Percentiles rank a stretch among this genome's conserved stretches.
phyloP scores from a whole-genome alignment of 2,888 invertebrate species.

The Ramazzottius varieornatus region DNA sequence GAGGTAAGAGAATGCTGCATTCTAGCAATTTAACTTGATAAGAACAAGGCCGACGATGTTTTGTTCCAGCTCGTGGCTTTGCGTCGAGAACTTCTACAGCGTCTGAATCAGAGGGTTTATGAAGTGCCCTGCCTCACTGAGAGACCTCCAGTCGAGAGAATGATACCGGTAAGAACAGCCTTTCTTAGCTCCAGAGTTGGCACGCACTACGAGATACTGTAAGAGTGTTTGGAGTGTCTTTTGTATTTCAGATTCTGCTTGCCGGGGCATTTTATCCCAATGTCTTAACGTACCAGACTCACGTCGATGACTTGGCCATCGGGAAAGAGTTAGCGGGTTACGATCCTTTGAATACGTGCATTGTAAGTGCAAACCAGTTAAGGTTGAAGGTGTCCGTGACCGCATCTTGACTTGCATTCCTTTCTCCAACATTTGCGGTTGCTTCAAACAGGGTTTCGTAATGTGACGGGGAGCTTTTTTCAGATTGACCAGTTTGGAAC shows the following conservation, averaged over 20 bases:
- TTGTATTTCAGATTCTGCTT: not conserved
- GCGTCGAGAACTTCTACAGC: not conserved
- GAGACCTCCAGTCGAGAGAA: not conserved
- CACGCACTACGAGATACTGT: not conserved
- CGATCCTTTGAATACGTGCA: not conserved
- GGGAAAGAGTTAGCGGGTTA: not conserved
- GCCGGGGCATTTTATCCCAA: not conserved
- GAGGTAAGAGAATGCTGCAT: not conserved
- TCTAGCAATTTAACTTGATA: not conserved
- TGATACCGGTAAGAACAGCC: not conserved
- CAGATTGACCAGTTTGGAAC: not conserved
- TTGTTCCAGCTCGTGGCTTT: not conserved
- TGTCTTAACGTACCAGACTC: not conserved
- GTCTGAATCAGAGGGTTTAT: not conserved
- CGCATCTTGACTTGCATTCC: too few relatives aligned
- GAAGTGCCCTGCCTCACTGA: not conserved
- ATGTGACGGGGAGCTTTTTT: not conserved
- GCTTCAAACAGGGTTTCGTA: too few relatives aligned
- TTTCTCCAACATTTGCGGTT: too few relatives aligned
- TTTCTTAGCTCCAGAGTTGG: not conserved
- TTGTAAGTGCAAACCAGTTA: too few relatives aligned
- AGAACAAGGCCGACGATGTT: too few relatives aligned
- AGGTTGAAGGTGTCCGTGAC: too few relatives aligned
- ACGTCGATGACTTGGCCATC: not conserved
- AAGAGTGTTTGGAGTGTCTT: not conserved